These are phyloP conservation scores for Phalloptychus januarius DNA, from an alignment of 2,797 vertebrate species.

Conservation along the genomic window DNA sequence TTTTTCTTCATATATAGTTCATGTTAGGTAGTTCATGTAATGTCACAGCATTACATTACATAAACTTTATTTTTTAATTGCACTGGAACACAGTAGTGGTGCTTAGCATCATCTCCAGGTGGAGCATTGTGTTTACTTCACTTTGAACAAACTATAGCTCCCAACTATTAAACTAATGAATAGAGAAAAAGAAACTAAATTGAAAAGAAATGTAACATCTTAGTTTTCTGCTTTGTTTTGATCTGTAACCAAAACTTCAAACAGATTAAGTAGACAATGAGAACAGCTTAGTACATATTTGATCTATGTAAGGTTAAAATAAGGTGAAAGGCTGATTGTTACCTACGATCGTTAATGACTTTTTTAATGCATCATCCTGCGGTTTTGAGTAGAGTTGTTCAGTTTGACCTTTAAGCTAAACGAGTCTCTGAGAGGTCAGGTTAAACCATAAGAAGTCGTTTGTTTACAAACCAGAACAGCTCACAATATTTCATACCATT, in stretches of 20 bases:
- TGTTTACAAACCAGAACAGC: slow-evolving; percentile 33
- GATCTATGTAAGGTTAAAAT: background rate
- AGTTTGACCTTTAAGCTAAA: slow-evolving; percentile 51
- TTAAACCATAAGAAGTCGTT: slow-evolving; percentile 19
- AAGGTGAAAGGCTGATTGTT: background rate
- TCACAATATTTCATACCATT: background rate
- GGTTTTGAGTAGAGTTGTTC: slow-evolving; percentile 16
- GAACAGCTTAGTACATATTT: background rate
- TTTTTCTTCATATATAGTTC: no score
- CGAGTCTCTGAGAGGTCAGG: slow-evolving; percentile 21
- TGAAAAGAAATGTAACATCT: background rate
- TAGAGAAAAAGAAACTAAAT: background rate
- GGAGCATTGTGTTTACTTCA: background rate
- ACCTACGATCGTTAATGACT: background rate
- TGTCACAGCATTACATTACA: no score
- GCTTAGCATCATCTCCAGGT: background rate
- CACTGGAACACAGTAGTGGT: background rate
- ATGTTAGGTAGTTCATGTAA: no score
- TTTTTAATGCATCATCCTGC: background rate
- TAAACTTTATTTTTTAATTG: background rate
- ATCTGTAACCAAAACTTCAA: background rate
- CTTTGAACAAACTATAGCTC: background rate
- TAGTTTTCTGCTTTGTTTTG: background rate
- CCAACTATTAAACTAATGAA: background rate
- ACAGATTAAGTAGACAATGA: background rate